phyloP scores from a whole-genome alignment of 1,140 invertebrate genomes.

The Cyclargus thomasi region DNA sequence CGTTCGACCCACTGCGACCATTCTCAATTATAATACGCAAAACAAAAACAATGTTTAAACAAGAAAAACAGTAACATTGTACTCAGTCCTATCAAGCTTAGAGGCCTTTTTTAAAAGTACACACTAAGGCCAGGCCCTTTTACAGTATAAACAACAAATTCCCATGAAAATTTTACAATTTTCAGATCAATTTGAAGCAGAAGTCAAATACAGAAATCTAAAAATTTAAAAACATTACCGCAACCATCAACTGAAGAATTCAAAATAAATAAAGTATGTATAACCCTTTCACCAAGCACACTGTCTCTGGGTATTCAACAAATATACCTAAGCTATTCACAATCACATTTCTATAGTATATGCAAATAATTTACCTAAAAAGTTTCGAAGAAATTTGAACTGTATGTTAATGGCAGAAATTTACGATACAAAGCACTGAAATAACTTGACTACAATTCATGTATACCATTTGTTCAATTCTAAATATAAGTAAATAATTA shows the following conservation, averaged over 20 bases:
- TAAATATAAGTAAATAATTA: no score
- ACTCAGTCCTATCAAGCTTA: background rate
- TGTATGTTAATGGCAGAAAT: slow-evolving; percentile 28
- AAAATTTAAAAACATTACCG: background rate
- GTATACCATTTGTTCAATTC: no score
- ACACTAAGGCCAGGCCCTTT: no score
- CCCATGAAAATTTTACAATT: no score
- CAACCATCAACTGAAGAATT: background rate
- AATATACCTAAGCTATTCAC: slow-evolving; percentile 34
- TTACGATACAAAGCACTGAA: background rate
- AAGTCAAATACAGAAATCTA: background rate
- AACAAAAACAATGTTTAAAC: background rate
- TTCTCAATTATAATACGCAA: background rate
- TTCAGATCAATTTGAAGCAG: no score
- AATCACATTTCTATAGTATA: slow-evolving; percentile 37
- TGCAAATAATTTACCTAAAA: slow-evolving; percentile 36
- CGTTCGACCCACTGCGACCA: background rate
- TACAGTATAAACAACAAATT: no score
- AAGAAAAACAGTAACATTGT: background rate
- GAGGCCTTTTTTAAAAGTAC: no score
- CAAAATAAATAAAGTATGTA: background rate
- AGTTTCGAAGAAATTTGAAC: slow-evolving; percentile 32
- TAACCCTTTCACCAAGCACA: background rate
- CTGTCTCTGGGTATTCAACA: background rate
- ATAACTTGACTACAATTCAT: no score